Base-by-base conservation (phyloP, 2,888 invertebrate genomes). In the Scotopteryx bipunctaria region DNA sequence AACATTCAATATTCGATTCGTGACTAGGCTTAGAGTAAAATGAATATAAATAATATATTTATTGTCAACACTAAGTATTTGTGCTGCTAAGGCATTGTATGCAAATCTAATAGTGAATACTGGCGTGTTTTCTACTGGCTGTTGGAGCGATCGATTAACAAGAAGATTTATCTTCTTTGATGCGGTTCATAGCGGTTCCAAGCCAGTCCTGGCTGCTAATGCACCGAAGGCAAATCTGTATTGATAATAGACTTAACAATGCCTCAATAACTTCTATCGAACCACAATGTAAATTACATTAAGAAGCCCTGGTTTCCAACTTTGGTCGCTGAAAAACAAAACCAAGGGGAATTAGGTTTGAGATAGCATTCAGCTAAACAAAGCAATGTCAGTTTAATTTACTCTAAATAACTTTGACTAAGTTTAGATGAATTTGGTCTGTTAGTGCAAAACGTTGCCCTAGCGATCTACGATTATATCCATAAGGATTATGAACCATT, bases 131-230 rank as follows among this genome's bases (percentile, higher is more conserved):
- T 46, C 29, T 38, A n/a, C n/a, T n/a, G n/a, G n/a, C n/a, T 45
- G 44, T 36, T 61, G 55, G 57, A 57, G 44, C 52, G 64, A 70
- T 71, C 61, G 66, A 71, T 73, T 69, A 66, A 29, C 45, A 40
- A 52, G 27, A 54, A 50, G 58, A 54, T 35, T 21, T 52, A 70
- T 69, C 70, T 67, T 62, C 69, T 73, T 68, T 37, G 47, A 71
- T 59, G 70, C 72, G 66, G 77, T 73, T 75, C 42, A 43, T 64
- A 63, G 69, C 67, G 25, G 32, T n/a, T 5, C 13, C 27, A 21
- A 36, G 15, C 32, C 32, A 15, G 37, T 15, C 19, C 9, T 11
- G 11, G 11, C 27, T 8, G 25, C 23, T 42, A 41, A 14, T 43
- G 31, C 29, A 45, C 17, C 29, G 13, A 41, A 45, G 25, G 27